Base-by-base conservation (phyloP, 2,113 vertebrate genomes). In the Trichomycterus rosablanca region DNA sequence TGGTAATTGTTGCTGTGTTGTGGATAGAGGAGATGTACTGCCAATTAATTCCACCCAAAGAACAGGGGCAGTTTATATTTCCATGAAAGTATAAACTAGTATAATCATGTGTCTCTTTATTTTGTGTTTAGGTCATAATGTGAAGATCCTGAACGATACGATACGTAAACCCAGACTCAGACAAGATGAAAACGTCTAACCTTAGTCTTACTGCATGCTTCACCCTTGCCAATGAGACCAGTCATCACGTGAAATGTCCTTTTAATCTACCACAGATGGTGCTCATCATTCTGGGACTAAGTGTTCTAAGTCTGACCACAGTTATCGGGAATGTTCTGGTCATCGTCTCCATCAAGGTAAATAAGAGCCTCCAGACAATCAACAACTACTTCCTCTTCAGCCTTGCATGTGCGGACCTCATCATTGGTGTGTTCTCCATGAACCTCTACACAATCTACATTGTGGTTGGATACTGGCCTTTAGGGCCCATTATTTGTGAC, bases 321-420 rank as follows among this genome's bases (percentile, higher is more conserved):
- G 84, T 95, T 61, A 91, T 92, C 10, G 96, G 96, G 53, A 98
- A 98, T 73, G 93, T 98, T 71, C 75, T 98, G 59, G 95, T 98
- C 72, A 97, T 98, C 89, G 87, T 98, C 70, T 98, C 96, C n/a
- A 97, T 98, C 63, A 96, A 95, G 88, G 93, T 97, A 71, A 98
- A 97, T 83, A 91, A 92, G 70, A 95, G 95, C 77, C 89, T 99
- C 37, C 95, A 98, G 87, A 99, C 94, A 1, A 87, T 99, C 78
- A 98, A 97, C 83, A 98, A 97, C 78, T 99, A 97, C 79, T 99
- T 99, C 76, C 78, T 99, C 61, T 97, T 98, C 89, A 98, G 95
- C 76, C 84, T 99, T 81, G 96, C 96, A 50, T 98, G 94, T 8
- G 95, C 96, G 28, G 96, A 99, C 79, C 86, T 98, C 56, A 94